Percentiles rank a stretch among this genome's conserved stretches.
Conservation (phyloP, 2,113 vertebrate species). For the Hypomesus transpacificus region DNA sequence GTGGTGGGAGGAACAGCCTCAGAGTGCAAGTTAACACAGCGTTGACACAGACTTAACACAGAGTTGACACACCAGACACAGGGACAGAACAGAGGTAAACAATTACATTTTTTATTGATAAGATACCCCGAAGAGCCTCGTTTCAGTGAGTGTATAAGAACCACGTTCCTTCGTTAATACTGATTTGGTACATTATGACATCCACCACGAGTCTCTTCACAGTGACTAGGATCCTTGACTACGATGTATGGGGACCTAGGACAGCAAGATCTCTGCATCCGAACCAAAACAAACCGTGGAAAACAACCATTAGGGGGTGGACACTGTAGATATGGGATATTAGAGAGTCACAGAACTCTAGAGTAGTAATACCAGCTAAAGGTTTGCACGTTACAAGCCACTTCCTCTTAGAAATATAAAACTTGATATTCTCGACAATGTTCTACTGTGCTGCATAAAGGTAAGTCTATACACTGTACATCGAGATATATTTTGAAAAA, state of each 20-base stretch:
- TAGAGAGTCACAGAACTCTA: conserved; percentile 78
- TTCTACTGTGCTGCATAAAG: conserved; percentile 85
- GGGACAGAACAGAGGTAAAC: conserved; percentile 71
- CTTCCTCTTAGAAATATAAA: conserved; percentile 83
- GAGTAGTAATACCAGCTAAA: conserved; percentile 80
- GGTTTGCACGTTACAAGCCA: conserved; percentile 82
- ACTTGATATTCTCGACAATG: conserved; percentile 81
- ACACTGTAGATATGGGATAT: conserved; percentile 77
- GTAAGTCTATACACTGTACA: conserved; percentile 83
- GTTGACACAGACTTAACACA: background rate
- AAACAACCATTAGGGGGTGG: conserved; percentile 69
- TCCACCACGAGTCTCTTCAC: conserved; percentile 80
- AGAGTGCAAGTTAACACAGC: too few species aligned
- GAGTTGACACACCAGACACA: conserved; percentile 27
- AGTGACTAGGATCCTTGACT: conserved; percentile 77
- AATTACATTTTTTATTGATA: conserved; percentile 79
- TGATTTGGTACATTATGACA: conserved; percentile 82
- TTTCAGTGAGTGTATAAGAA: conserved; percentile 73
- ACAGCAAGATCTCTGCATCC: conserved; percentile 69
- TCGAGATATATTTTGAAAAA: conserved; percentile 81
- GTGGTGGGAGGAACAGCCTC: too few species aligned
- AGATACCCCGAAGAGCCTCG: conserved; percentile 77
- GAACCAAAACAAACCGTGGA: conserved; percentile 55
- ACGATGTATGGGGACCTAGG: conserved; percentile 71
- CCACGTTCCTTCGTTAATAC: conserved; percentile 73